A percentile compares a stretch with the other conserved stretches of the same genome.
Conservation (phyloP, 2,797 vertebrate genomes). For the Rhinogobio ventralis region DNA sequence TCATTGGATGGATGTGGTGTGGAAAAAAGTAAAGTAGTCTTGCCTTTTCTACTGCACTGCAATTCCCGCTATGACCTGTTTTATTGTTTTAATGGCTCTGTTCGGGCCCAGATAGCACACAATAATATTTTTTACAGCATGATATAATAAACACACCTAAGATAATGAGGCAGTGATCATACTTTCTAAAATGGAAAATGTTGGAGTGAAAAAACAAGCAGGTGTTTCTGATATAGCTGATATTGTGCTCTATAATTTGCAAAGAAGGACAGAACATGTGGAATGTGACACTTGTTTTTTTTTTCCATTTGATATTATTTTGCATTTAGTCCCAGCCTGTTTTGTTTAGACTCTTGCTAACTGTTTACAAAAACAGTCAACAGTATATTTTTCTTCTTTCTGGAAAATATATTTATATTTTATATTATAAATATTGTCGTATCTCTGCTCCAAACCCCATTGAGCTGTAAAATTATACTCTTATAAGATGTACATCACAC, state of each 20-base stretch:
- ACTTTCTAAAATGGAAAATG: constrained; percentile 34
- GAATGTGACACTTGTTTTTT: neutral
- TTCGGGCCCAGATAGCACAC: constrained; percentile 45
- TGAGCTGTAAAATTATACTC: neutral
- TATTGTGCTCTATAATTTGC: neutral
- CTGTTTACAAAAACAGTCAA: neutral
- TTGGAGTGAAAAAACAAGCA: constrained; percentile 7
- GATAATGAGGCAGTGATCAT: constrained; percentile 23
- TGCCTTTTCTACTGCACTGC: constrained; percentile 57
- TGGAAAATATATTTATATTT: neutral
- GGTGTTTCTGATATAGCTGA: constrained; percentile 14
- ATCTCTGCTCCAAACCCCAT: neutral
- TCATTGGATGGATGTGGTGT: constrained; percentile 48
- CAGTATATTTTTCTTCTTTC: neutral
- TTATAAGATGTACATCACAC: no score
- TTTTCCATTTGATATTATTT: neutral
- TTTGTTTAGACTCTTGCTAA: neutral
- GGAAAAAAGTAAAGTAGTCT: constrained; percentile 53
- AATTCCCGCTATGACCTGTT: constrained; percentile 45
- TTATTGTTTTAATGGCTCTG: constrained; percentile 57
- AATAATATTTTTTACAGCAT: constrained; percentile 48
- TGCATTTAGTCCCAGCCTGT: neutral
- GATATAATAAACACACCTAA: constrained; percentile 23
- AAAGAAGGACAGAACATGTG: neutral
- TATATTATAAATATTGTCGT: neutral